Conservation (phyloP, 2,888 invertebrate species). For the Drosophila macrospina region DNA sequence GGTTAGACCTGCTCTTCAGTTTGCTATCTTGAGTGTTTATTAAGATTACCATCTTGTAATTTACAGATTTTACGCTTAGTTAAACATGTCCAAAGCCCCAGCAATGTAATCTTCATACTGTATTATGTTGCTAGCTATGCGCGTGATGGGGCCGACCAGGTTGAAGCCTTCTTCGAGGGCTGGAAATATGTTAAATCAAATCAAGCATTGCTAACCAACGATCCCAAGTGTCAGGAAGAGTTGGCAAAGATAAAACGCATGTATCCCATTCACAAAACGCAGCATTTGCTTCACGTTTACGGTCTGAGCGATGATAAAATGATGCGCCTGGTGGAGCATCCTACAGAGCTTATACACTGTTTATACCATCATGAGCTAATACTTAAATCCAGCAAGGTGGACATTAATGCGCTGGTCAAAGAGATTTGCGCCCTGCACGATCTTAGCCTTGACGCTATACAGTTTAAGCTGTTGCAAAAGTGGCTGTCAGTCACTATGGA, state of each 20-base stretch:
- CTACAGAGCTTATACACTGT: conserved; percentile 81
- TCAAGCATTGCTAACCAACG: conserved; percentile 68
- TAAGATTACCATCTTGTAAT: neutral
- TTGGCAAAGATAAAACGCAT: conserved; percentile 83
- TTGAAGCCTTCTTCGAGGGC: conserved; percentile 85
- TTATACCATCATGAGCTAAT: conserved; percentile 84
- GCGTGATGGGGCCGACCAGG: conserved; percentile 85
- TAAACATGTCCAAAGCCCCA: conserved; percentile 77
- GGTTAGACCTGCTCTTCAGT: conserved; percentile 49
- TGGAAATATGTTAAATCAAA: conserved; percentile 81
- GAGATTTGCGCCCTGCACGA: conserved; percentile 83
- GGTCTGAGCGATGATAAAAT: conserved; percentile 83
- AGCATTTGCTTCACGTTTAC: conserved; percentile 84
- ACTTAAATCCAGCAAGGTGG: conserved; percentile 81
- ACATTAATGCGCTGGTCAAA: conserved; percentile 83
- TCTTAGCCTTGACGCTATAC: conserved; percentile 80
- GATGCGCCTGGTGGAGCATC: conserved; percentile 83
- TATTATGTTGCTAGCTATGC: conserved; percentile 84
- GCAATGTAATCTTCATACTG: conserved; percentile 83
- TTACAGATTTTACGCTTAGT: conserved; percentile 82
- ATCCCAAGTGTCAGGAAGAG: conserved; percentile 79
- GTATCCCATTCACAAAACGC: conserved; percentile 85
- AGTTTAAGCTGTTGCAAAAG: conserved; percentile 83
- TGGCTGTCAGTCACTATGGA: conserved; percentile 83
- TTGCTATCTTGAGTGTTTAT: neutral